Evolutionary conservation across 2,113 vertebrate genomes (phyloP).

Genomic region (Perca flavescens): DNA sequence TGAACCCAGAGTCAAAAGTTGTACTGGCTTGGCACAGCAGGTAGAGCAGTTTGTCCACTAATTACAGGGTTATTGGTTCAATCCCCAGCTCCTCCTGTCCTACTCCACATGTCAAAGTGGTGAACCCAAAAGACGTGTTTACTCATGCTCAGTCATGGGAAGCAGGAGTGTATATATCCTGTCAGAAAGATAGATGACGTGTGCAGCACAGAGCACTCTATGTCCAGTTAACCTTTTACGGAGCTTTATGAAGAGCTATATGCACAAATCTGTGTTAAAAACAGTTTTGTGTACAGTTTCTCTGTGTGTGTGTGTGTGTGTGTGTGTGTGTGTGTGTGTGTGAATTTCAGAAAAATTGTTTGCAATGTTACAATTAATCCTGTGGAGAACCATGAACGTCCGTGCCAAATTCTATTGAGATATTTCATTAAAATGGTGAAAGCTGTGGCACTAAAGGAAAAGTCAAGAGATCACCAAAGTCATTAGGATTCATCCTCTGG

Average conservation of each 20-base stretch:
- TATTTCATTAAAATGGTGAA: not conserved
- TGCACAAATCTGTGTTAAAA: conserved; percentile 43
- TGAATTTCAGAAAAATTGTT: not conserved
- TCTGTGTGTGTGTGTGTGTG: conserved; percentile 4
- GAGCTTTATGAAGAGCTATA: conserved; percentile 46
- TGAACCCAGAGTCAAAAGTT: too few species aligned
- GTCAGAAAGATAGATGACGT: conserved; percentile 66
- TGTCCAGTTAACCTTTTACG: conserved; percentile 57
- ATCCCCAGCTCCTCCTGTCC: too few species aligned
- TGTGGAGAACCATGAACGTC: not conserved
- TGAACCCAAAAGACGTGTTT: conserved; percentile 40
- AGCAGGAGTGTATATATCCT: conserved; percentile 12
- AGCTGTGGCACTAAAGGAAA: not conserved
- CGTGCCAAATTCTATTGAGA: not conserved
- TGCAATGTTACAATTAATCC: not conserved
- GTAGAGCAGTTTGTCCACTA: too few species aligned
- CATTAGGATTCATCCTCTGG: not conserved
- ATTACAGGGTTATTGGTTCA: too few species aligned
- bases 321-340: conserved; percentile 30
- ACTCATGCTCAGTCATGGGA: conserved; percentile 53
- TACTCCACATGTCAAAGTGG: too few species aligned
- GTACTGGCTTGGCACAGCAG: too few species aligned
- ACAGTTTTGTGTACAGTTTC: conserved; percentile 1
- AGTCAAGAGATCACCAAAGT: not conserved
- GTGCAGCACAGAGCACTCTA: conserved; percentile 20